Base-by-base conservation (phyloP, 2,113 vertebrate genomes). In the Otocyon megalotis region DNA sequence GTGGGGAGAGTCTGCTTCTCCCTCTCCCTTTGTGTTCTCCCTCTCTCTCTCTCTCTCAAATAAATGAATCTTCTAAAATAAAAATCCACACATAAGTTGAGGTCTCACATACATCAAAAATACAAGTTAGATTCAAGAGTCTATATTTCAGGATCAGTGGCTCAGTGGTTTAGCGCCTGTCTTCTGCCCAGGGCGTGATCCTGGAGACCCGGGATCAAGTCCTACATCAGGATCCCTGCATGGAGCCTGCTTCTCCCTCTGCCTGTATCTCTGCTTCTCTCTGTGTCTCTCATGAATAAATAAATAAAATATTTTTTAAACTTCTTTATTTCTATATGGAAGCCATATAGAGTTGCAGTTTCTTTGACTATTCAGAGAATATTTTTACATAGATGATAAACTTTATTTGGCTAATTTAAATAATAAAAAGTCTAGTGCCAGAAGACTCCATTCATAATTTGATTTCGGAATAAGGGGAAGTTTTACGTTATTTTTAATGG, bases 341-440 rank as follows among this genome's bases (percentile, higher is more conserved):
- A 43, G 43, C 1, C 43, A 43, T 50, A 26, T 69, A 71, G 48
- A 74, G 67, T 58, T 17, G 60, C 30, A 92, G 17, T 56, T 82
- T 77, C 50, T 94, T 35, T 84, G 37, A 71, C 76, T 30, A 82
- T 56, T 80, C 35, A 80, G 54, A 88, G 37, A 69, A 62, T 63
- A 56, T 96, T 60, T 96, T 77, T 89, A 84, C 1, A 11, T 43
- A 67, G 12, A 62, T 54, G 71, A 60, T 53, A 95, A 81, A 63
- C 35, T 81, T 90, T 81, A 76, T 80, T 85, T 48, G 43, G 30
- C 79, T 85, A 16, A 94, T 79, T 76, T 88, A 94, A 91, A 88
- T 80, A 88, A 91, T 62, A 88, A 88, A 91, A 92, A 50, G 15
- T 76, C 30, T 48, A 69, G 19, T 65, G 17, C 50, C 65, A 89